Evolutionary conservation across 1,140 invertebrate species (phyloP).

Genomic region (Lysiphlebus fabarum): DNA sequence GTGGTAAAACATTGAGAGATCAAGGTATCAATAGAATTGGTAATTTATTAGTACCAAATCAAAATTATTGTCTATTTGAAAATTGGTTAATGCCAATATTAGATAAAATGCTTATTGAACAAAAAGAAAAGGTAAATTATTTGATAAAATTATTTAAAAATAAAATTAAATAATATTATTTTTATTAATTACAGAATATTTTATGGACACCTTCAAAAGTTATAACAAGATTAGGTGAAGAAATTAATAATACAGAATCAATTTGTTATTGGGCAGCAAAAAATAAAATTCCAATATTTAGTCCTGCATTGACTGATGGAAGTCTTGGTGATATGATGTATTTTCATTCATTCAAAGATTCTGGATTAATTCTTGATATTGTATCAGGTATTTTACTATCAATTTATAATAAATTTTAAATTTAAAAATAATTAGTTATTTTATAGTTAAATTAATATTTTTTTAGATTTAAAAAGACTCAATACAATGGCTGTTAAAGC

Average conservation of each 20-base stretch:
- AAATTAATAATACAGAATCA: slow-evolving; percentile 87
- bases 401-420: not conserved
- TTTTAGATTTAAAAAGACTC: slow-evolving; percentile 77
- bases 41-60: slow-evolving; percentile 95
- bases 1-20: slow-evolving; percentile 73
- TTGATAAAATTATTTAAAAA: slow-evolving; percentile 15
- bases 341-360: slow-evolving; percentile 92
- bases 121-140: slow-evolving; percentile 65
- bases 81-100: slow-evolving; percentile 96
- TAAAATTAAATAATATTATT: not conserved
- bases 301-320: slow-evolving; percentile 97
- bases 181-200: slow-evolving; percentile 50
- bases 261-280: slow-evolving; percentile 98
- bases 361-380: slow-evolving; percentile 92
- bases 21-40: slow-evolving; percentile 96
- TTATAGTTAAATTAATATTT: not conserved
- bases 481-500: slow-evolving; percentile 96
- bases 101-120: slow-evolving; percentile 87
- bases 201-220: slow-evolving; percentile 94
- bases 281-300: slow-evolving; percentile 97
- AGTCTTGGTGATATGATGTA: slow-evolving; percentile 99
- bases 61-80: slow-evolving; percentile 98
- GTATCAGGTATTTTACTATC: slow-evolving; percentile 67
- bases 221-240: slow-evolving; percentile 78
- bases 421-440: slow-evolving; percentile 4